Conservation (phyloP, 2,797 vertebrate species). For the Protonibea diacanthus region DNA sequence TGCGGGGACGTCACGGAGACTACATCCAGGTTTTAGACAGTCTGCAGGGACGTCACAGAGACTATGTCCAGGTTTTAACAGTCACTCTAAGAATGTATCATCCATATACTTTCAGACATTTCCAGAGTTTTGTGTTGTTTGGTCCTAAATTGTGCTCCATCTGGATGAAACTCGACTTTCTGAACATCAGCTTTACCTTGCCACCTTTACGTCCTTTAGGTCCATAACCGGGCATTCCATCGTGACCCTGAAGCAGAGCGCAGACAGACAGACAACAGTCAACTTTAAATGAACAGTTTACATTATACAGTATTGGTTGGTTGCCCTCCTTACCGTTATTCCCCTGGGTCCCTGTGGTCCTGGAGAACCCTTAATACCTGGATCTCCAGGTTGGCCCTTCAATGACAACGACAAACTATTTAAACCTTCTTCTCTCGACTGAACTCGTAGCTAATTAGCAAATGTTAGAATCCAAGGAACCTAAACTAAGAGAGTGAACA, state of each 20-base stretch:
- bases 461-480: neutral
- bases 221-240: slow-evolving; percentile 85
- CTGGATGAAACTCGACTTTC: neutral
- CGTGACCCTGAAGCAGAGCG: slow-evolving; percentile 81
- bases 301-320: too few relatives aligned
- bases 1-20: too few relatives aligned
- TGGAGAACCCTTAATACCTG: slow-evolving; percentile 78
- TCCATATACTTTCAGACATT: neutral
- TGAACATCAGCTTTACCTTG: slow-evolving; percentile 80
- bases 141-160: neutral
- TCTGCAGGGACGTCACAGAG: too few relatives aligned
- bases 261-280: neutral
- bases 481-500: too few relatives aligned
- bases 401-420: slow-evolving; percentile 7
- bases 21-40: too few relatives aligned
- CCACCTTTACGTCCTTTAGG: slow-evolving; percentile 81
- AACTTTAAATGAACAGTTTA: neutral
- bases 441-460: neutral
- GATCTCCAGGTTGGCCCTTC: slow-evolving; percentile 87
- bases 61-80: too few relatives aligned
- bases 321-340: slow-evolving; percentile 77
- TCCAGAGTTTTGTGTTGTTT: neutral
- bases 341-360: slow-evolving; percentile 86
- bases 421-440: neutral
- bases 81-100: too few relatives aligned